These are phyloP conservation scores for Cataglyphis hispanica DNA, from an alignment of 1,140 invertebrate species.

Conservation along the genomic window DNA sequence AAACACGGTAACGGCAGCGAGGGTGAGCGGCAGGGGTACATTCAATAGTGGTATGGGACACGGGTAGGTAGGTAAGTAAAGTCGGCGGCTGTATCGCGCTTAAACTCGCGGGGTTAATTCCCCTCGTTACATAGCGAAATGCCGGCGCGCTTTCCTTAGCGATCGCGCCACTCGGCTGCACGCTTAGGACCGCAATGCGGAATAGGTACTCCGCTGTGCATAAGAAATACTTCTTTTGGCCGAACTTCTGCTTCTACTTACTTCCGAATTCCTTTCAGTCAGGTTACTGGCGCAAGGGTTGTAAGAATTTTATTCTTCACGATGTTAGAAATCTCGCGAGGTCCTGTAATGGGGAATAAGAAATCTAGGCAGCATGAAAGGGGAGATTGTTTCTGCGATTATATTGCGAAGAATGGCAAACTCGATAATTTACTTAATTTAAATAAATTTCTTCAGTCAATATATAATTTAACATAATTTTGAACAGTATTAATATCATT, in stretches of 20 bases:
- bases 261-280: conserved; percentile 59
- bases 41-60: conserved; percentile 58
- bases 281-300: conserved; percentile 37
- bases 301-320: conserved; percentile 57
- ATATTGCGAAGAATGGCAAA: conserved; percentile 4
- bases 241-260: conserved; percentile 68
- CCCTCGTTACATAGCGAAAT: conserved; percentile 80
- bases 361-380: conserved; percentile 42
- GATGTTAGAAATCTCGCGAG: conserved; percentile 41
- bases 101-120: conserved; percentile 82
- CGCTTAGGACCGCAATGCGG: conserved; percentile 81
- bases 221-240: conserved; percentile 67
- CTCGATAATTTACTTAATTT: background rate
- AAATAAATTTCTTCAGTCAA: background rate
- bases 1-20: conserved; percentile 31
- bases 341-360: conserved; percentile 47
- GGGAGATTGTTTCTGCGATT: conserved; percentile 46
- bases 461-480: background rate
- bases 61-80: conserved; percentile 72
- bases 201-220: conserved; percentile 65
- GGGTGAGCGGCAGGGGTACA: conserved; percentile 35
- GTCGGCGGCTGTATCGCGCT: conserved; percentile 75
- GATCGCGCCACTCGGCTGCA: conserved; percentile 76
- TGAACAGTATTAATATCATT: background rate
- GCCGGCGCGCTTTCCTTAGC: conserved; percentile 74